These are phyloP conservation scores for Pogonomyrmex barbatus DNA, from an alignment of 1,140 invertebrate genomes.

Conservation along the genomic window DNA sequence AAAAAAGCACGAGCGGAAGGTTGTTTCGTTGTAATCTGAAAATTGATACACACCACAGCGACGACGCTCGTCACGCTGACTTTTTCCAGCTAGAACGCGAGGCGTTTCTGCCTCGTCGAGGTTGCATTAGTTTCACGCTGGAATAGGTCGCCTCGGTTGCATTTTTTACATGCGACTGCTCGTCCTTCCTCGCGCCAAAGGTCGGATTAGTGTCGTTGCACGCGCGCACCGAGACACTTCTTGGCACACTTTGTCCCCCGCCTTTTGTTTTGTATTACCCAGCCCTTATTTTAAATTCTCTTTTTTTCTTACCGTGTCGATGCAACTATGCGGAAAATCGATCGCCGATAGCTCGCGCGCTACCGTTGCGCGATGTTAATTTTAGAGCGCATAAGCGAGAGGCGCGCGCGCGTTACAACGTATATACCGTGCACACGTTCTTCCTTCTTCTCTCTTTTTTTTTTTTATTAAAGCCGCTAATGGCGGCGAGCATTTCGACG, in stretches of 20 bases:
- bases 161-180: constrained; percentile 63
- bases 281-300: constrained; percentile 63
- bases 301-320: constrained; percentile 61
- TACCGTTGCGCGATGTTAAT: constrained; percentile 54
- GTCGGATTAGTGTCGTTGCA: constrained; percentile 65
- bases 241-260: constrained; percentile 64
- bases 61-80: constrained; percentile 54
- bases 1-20: constrained; percentile 45
- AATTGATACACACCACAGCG: constrained; percentile 56
- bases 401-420: constrained; percentile 36
- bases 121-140: constrained; percentile 64
- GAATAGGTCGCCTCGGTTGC: constrained; percentile 61
- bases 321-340: constrained; percentile 64
- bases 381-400: constrained; percentile 62
- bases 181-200: constrained; percentile 64
- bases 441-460: constrained; percentile 39
- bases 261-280: constrained; percentile 61
- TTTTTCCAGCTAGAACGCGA: constrained; percentile 60
- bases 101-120: constrained; percentile 57
- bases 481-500: constrained; percentile 49
- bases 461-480: constrained; percentile 54
- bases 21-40: constrained; percentile 65
- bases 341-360: constrained; percentile 60
- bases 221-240: constrained; percentile 62
- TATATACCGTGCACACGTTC: constrained; percentile 27